Evolutionary conservation across 2,113 vertebrate genomes (phyloP).

Genomic region (Phrynosoma blainvillii): DNA sequence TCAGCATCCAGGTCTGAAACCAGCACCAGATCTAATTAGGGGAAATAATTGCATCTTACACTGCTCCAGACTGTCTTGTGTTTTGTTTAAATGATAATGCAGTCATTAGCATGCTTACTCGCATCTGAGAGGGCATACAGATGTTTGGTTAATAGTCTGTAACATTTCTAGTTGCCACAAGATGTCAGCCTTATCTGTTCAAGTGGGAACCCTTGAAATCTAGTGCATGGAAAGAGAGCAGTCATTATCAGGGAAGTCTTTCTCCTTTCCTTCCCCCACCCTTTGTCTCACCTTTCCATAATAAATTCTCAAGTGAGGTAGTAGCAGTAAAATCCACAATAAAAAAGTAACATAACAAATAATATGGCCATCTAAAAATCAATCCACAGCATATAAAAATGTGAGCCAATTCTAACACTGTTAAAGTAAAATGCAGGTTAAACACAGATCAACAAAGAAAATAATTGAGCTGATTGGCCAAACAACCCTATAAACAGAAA

Average conservation of each 20-base stretch:
- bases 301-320: background rate
- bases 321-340: background rate
- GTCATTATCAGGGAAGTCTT: background rate
- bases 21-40: slow-evolving; percentile 51
- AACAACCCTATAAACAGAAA: background rate
- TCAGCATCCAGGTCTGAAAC: slow-evolving; percentile 44
- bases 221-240: background rate
- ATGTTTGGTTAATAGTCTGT: slow-evolving; percentile 36
- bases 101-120: slow-evolving; percentile 38
- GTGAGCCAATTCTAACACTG: background rate
- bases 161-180: slow-evolving; percentile 62
- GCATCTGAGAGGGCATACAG: background rate
- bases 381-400: background rate
- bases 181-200: slow-evolving; percentile 73
- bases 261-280: background rate
- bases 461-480: background rate
- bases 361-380: background rate
- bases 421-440: background rate
- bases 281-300: background rate
- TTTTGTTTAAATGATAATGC: slow-evolving; percentile 53
- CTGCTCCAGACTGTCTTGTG: slow-evolving; percentile 49
- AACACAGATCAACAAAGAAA: background rate
- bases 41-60: slow-evolving; percentile 63
- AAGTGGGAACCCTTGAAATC: slow-evolving; percentile 17
- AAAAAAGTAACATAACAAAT: background rate